Evolutionary conservation across 92 coral and sea anemone genomes (phyloP).

Genomic region (Zoanthus solanderi): DNA sequence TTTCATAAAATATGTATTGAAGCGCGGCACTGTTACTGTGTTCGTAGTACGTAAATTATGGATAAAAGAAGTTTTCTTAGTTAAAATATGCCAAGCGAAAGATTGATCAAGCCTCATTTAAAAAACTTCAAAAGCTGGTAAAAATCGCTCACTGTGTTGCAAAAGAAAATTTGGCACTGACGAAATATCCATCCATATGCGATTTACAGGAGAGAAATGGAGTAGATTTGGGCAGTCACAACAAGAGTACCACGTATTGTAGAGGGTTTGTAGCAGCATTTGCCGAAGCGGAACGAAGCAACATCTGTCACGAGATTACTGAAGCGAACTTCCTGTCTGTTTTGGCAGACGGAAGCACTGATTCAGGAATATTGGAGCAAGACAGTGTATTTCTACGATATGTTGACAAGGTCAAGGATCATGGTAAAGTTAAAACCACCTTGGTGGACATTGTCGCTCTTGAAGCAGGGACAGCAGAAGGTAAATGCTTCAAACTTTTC

Average conservation of each 20-base stretch:
- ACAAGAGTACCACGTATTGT: not conserved
- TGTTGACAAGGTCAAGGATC: not conserved
- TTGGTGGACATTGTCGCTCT: constrained; percentile 52
- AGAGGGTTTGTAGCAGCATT: constrained; percentile 35
- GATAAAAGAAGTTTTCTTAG: too few relatives aligned
- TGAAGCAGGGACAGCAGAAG: constrained; percentile 51
- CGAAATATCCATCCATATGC: constrained; percentile 33
- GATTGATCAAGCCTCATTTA: constrained; percentile 19
- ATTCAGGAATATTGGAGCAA: constrained; percentile 45
- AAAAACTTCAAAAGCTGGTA: constrained; percentile 42
- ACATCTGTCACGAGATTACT: constrained; percentile 23
- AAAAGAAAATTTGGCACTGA: constrained; percentile 26
- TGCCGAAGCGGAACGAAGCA: constrained; percentile 24
- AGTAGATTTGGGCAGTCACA: constrained; percentile 21
- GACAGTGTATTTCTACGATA: constrained; percentile 47
- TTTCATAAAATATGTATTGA: too few relatives aligned
- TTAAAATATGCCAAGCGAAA: not conserved
- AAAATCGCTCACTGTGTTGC: constrained; percentile 43
- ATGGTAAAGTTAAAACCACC: constrained; percentile 36
- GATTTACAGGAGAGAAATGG: constrained; percentile 60
- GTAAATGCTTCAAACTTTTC: not conserved
- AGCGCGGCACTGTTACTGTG: too few relatives aligned
- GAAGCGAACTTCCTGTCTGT: constrained; percentile 42
- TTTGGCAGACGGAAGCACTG: constrained; percentile 49
- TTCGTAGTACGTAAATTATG: too few relatives aligned